phyloP scores from a whole-genome alignment of 2,797 vertebrate genomes.

The Pangasius larnaudii region DNA sequence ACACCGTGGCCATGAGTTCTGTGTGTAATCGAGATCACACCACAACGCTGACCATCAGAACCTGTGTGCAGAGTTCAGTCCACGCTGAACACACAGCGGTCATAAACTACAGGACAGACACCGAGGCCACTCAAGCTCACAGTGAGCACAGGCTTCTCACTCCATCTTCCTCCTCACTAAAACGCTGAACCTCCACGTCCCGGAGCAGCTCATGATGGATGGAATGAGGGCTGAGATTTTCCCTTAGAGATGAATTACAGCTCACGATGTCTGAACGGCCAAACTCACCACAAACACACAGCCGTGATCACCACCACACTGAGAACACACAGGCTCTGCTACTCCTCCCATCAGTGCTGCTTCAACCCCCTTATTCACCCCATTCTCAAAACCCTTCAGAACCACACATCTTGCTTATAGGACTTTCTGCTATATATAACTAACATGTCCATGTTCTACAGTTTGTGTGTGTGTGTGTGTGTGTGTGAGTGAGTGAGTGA shows the following conservation, averaged over 20 bases:
- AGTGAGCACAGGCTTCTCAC: neutral
- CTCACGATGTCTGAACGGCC: neutral
- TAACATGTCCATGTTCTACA: too few relatives aligned
- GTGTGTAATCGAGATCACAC: neutral
- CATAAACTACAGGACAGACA: neutral
- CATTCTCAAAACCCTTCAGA: too few relatives aligned
- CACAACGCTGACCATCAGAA: neutral
- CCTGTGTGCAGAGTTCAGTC: neutral
- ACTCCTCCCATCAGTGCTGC: neutral
- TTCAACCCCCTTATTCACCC: too few relatives aligned
- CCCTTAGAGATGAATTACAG: neutral
- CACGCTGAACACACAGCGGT: neutral
- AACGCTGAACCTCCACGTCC: neutral
- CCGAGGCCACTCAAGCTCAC: neutral
- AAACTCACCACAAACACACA: constrained; percentile 13
- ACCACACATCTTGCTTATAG: too few relatives aligned
- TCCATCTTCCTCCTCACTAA: neutral
- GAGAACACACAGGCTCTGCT: neutral
- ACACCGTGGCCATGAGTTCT: neutral
- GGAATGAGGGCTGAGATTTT: neutral
- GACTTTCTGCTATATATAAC: too few relatives aligned
- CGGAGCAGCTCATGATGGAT: neutral
- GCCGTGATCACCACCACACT: neutral
- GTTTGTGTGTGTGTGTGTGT: too few relatives aligned
- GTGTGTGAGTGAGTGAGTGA: too few relatives aligned